These are phyloP conservation scores for Equus quagga DNA, from an alignment of 2,113 vertebrate genomes.

Conservation along the genomic window DNA sequence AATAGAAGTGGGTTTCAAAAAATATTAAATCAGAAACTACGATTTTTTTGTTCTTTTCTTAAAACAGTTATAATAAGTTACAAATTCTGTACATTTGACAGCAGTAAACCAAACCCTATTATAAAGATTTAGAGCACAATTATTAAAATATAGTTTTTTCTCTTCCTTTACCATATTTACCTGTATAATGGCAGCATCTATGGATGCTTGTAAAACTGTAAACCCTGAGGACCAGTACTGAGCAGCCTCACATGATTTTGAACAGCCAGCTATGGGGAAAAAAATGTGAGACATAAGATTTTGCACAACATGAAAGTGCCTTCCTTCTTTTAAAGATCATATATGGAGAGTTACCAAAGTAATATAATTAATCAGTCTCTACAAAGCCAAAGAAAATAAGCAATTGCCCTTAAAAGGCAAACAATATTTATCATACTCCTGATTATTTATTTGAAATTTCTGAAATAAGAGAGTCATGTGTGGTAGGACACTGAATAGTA, in stretches of 20 bases:
- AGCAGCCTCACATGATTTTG: conserved; percentile 90
- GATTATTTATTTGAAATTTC: background rate
- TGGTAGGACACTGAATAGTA: background rate
- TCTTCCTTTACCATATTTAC: conserved; percentile 80
- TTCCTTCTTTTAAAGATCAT: conserved; percentile 28
- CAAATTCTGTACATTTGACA: background rate
- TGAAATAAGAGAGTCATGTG: background rate
- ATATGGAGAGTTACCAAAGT: background rate
- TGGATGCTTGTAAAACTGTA: conserved; percentile 92
- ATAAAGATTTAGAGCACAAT: background rate
- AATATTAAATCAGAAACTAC: background rate
- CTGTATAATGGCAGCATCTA: conserved; percentile 96
- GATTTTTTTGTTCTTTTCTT: background rate
- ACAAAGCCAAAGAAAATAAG: background rate
- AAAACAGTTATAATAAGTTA: background rate
- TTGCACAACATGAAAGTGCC: background rate
- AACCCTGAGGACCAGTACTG: conserved; percentile 96
- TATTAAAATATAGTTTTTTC: conserved; percentile 4
- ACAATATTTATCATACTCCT: background rate
- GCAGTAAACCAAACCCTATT: background rate
- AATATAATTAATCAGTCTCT: background rate
- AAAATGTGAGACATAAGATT: background rate
- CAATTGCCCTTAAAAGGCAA: background rate
- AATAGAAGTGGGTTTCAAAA: background rate
- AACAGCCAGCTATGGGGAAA: conserved; percentile 84